Base-by-base conservation (phyloP, 2,888 invertebrate species). In the Proisotoma minuta region DNA sequence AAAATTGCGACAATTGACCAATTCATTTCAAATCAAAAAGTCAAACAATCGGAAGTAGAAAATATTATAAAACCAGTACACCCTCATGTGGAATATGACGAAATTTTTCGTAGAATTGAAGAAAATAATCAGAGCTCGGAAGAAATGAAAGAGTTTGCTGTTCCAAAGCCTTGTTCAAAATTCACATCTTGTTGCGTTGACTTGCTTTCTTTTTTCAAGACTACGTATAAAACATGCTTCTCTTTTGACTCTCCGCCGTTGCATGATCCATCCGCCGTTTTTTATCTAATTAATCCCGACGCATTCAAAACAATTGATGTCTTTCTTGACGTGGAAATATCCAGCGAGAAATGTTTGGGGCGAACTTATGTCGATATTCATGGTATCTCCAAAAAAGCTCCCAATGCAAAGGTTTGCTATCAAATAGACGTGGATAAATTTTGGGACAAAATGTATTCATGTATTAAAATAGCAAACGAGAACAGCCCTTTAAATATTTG, bases 401-500 rank as follows among this genome's bases (percentile, higher is more conserved):
- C 54, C 12, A 68, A 68, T 50, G 61, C 58, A 3, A 3, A 23
- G 8, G 61, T 68, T 20, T 68, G 68, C 27, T 60, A 60, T 1
- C 34, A 58, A 29, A 34, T 68, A 3, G 50, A 68, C 48, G 57
- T 57, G 12, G 50, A 59, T 10, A 27, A 24, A 26, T 68, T 68
- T 57, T 65, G 65, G 65, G 24, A 59, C 12, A 60, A 49, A 20
- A 59, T 68, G 63, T 48, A 63, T 26, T 12, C n/a, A 8, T 61
- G 61, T 54, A 24, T 65, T 15, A 49, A 65, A 29, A 43, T 28
- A 20, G 65, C 61, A 2, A 51, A 65, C 12, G 23, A 40, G 3
- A 61, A 52, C 5, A 68, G 68, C 59, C 68, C 65, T 18, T 52
- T 68, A 58, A 65, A 67, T 47, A 57, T n/a, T n/a, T n/a, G n/a